phyloP scores from a whole-genome alignment of 2,797 vertebrate genomes.

The Anabacerthia variegaticeps region DNA sequence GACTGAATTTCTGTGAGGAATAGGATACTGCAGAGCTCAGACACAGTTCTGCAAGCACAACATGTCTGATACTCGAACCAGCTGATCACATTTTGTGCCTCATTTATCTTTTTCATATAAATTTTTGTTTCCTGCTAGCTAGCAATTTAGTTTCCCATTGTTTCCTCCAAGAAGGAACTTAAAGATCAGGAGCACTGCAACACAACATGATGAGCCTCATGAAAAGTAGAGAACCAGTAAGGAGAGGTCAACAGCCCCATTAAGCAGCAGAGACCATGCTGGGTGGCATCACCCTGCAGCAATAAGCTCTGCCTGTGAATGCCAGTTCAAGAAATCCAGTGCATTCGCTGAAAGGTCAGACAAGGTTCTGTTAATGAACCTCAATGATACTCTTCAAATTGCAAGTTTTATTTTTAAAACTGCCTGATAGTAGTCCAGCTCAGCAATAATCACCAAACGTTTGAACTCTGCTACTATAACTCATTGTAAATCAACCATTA shows the following conservation, averaged over 20 bases:
- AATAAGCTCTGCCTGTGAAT: accelerated
- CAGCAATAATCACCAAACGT: slow-evolving; percentile 2
- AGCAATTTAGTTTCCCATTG: neutral
- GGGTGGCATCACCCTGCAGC: neutral
- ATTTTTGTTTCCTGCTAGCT: neutral
- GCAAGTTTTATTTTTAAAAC: neutral
- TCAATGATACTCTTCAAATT: neutral
- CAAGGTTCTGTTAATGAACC: neutral
- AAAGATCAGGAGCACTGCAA: neutral
- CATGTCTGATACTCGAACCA: accelerated
- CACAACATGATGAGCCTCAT: neutral
- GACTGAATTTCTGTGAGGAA: neutral
- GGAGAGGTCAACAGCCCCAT: neutral
- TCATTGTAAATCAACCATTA: neutral
- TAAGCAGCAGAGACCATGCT: neutral
- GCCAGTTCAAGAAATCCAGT: neutral
- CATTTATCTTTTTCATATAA: neutral
- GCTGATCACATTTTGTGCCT: accelerated
- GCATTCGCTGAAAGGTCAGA: neutral
- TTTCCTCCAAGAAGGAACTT: neutral
- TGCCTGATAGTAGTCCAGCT: neutral
- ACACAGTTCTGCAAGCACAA: neutral
- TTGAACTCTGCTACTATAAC: neutral
- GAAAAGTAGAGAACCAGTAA: neutral
- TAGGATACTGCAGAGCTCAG: neutral